phyloP scores from a whole-genome alignment of 2,888 invertebrate genomes.

The Orchesella flavescens region DNA sequence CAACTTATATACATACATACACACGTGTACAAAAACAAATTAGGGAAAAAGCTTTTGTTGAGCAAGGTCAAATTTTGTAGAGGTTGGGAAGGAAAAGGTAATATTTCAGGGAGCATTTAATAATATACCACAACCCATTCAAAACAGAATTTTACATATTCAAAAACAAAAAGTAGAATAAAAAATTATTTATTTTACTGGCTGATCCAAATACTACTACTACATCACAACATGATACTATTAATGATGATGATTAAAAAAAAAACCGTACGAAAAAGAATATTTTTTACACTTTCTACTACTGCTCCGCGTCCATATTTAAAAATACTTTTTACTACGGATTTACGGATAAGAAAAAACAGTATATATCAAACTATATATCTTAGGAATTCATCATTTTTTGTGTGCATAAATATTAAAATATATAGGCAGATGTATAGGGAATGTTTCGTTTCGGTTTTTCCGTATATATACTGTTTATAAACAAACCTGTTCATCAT shows the following conservation, averaged over 20 bases:
- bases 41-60: too few relatives aligned
- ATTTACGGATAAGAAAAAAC: background rate
- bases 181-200: constrained; percentile 7
- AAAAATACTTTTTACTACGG: background rate
- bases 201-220: background rate
- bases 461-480: background rate
- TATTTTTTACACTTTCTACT: constrained; percentile 41
- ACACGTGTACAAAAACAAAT: background rate
- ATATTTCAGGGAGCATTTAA: constrained; percentile 4
- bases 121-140: background rate
- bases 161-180: background rate
- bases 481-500: constrained; percentile 9
- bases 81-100: background rate
- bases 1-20: background rate
- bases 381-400: background rate
- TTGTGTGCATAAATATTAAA: constrained; percentile 13
- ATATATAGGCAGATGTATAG: background rate
- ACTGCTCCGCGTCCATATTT: background rate
- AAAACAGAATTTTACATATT: too few relatives aligned
- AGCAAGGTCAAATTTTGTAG: background rate
- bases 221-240: background rate
- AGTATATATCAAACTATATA: constrained; percentile 5
- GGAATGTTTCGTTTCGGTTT: background rate
- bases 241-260: constrained; percentile 1
- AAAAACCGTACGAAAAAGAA: background rate